phyloP scores from a whole-genome alignment of 2,888 invertebrate genomes.

The Hydraecia micacea region DNA sequence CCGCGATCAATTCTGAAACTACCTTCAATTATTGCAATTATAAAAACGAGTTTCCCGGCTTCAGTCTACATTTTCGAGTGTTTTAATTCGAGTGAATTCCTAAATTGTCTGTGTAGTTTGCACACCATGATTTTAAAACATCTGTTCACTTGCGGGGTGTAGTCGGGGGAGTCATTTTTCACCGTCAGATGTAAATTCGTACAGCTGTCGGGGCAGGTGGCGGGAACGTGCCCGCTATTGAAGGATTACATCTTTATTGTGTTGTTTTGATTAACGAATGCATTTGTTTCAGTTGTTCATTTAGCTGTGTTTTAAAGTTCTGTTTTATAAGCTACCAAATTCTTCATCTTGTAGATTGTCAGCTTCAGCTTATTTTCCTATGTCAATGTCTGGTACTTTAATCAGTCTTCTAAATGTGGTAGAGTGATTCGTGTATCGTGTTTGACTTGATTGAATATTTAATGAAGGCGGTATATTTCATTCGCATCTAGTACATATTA shows the following conservation, averaged over 20 bases:
- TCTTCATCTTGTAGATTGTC: neutral
- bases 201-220: slow-evolving; percentile 87
- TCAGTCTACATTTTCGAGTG: slow-evolving; percentile 51
- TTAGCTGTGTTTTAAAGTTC: slow-evolving; percentile 23
- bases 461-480: neutral
- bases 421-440: neutral
- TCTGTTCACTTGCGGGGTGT: slow-evolving; percentile 80
- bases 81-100: slow-evolving; percentile 62
- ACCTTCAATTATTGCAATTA: slow-evolving; percentile 64
- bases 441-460: slow-evolving; percentile 2
- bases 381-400: neutral
- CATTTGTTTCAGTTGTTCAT: slow-evolving; percentile 40
- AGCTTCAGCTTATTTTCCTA: neutral
- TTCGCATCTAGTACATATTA: slow-evolving; percentile 3
- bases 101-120: slow-evolving; percentile 56
- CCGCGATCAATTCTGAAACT: slow-evolving; percentile 51
- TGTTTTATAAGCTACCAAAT: neutral
- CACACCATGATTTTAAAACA: slow-evolving; percentile 72
- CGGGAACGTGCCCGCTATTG: slow-evolving; percentile 81
- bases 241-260: slow-evolving; percentile 73
- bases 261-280: slow-evolving; percentile 62
- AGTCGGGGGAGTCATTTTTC: slow-evolving; percentile 81
- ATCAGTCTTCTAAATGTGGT: neutral
- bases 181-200: slow-evolving; percentile 81
- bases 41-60: slow-evolving; percentile 60